Evolutionary conservation across 2,888 invertebrate genomes (phyloP), one percentile per base, ranked within the genome.

Genomic region (Pollenia labialis): DNA sequence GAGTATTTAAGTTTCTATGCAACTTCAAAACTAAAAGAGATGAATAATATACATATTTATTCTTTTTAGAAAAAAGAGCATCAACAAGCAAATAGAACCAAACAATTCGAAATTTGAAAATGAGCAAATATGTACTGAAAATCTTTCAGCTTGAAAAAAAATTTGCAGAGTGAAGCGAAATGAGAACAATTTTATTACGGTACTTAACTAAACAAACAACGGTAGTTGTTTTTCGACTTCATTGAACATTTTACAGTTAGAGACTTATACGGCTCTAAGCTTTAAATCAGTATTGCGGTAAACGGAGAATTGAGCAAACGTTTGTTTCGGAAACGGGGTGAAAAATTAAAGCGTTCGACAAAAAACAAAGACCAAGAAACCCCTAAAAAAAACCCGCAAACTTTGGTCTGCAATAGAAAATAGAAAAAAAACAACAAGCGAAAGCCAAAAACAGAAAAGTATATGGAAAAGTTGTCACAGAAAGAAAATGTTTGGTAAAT

Each of bases 251-350:
- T 77, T 66, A 66, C 69, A 71, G 58, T 75, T 72, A 60, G 32
- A 62, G 44, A 62, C 32, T 44, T 6, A 48, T 12, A 74, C 32
- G 11, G 48, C 54, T 83, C 71, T 69, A 74, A 81, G 81, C 77
- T 84, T 77, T 32, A 50, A 76, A 60, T 62, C 77, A 87, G 87
- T 87, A 81, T 79, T 84, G 87, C 84, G 77, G 87, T 74, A 87
- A 77, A 87, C 81, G 84, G 72, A 68, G 62, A 74, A 81, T 69
- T 64, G 77, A 74, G 64, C 50, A 64, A 81, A 81, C 87, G 69
- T 74, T 62, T 71, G 10, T 44, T 64, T 56, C 3, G 16, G 32
- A 50, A 54, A 60, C 84, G 87, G 60, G 1, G 44, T 7, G 18
- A 46, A 32, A 32, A 18, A 32, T 14, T 71, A n/a, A 40, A 46